Conservation (phyloP, 2,797 vertebrate species). For the Manis pentadactyla region DNA sequence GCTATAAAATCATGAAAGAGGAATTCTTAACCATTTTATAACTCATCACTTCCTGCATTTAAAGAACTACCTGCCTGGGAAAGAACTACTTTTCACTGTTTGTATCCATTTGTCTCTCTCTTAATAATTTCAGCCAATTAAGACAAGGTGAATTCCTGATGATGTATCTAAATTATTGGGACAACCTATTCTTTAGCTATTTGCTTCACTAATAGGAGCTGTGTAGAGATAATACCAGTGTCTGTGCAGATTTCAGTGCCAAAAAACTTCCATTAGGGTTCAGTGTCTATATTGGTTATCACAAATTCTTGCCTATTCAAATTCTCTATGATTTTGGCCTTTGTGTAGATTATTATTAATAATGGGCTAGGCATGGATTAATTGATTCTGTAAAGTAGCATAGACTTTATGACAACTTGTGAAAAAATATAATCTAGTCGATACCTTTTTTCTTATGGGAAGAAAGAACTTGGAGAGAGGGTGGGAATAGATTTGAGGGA, state of each 20-base stretch:
- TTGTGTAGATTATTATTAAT: constrained; percentile 1
- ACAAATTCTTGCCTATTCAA: neutral
- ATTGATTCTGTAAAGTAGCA: neutral
- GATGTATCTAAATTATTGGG: neutral
- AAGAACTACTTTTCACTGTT: neutral
- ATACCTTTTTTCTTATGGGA: neutral
- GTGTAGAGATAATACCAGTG: neutral
- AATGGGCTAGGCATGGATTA: neutral
- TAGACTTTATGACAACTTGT: constrained; percentile 5
- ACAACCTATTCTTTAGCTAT: neutral
- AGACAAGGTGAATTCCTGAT: neutral
- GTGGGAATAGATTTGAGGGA: neutral
- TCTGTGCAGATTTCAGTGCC: neutral
- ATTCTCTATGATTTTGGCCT: neutral
- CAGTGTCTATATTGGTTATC: neutral
- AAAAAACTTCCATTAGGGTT: neutral
- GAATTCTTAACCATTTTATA: neutral
- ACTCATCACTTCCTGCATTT: neutral
- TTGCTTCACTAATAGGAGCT: neutral
- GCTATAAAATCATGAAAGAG: neutral
- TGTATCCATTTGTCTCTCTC: neutral
- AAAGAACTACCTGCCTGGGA: neutral
- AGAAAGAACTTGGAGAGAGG: neutral
- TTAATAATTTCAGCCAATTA: neutral
- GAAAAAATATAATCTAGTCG: neutral